Evolutionary conservation across 1,140 invertebrate genomes (phyloP), one percentile per base, ranked within the genome.

Genomic region (Physella acuta): DNA sequence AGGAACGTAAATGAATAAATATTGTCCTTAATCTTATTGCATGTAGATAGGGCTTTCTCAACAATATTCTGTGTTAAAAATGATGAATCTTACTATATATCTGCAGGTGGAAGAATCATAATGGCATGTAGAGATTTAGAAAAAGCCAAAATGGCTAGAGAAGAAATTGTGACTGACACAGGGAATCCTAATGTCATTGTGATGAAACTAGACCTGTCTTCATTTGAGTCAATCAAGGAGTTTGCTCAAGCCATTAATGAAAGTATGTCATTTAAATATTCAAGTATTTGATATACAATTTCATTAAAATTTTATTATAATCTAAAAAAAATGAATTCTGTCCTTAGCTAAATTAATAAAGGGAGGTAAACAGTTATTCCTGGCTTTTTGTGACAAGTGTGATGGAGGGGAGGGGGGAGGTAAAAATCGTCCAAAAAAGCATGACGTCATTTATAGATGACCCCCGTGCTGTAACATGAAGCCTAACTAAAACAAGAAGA

Each of bases 121-220:
- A 73, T 89, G 67, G 87, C 87, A 28, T 89, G 88, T 75, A 73
- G 88, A 75, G 81, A 88, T 74, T 59, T 86, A 56, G 83, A 87
- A 16, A 88, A 85, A 69, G 90, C 90, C 2, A 87, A 88, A 70
- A 80, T 87, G 60, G 88, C 87, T 2, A 86, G 89, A 61, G 76
- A 85, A 44, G 87, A 90, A n/a, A 92, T 93, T 33, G 68, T 76
- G 36, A 59, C 71, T 61, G 80, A 80, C n/a, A 75, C 79, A 8
- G 68, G 63, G 33, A 81, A 81, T 60, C 76, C 73, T 56, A 72
- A 76, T 58, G 58, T 86, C 89, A 86, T 90, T 68, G 89, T 90
- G 39, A 90, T 91, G 87, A 86, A 91, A 73, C 76, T 84, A 11
- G 80, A 85, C 70, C 73, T 85, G 24, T 74, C 77, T 31, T 85